phyloP scores from a whole-genome alignment of 2,113 vertebrate species.

The Oncorhynchus clarkii region DNA sequence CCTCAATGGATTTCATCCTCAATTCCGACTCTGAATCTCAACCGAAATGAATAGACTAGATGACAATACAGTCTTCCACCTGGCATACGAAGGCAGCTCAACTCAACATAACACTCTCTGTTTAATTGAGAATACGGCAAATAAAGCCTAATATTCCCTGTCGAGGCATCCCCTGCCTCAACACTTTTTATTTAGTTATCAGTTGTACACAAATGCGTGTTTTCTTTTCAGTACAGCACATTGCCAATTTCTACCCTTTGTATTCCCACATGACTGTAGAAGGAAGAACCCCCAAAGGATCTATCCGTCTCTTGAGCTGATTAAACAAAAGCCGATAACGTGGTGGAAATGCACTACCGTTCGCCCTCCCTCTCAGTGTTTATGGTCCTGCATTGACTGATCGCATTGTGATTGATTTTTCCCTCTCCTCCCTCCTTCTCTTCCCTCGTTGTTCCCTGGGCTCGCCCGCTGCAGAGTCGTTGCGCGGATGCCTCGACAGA shows the following conservation, averaged over 20 bases:
- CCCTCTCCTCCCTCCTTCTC: not conserved
- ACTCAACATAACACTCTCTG: no score
- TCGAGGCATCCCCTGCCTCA: no score
- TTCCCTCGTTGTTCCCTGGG: not conserved
- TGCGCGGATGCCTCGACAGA: not conserved
- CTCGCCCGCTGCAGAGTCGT: not conserved
- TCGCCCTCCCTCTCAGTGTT: not conserved
- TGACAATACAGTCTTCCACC: no score
- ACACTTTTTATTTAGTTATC: no score
- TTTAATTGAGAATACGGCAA: no score
- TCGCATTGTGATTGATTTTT: constrained; percentile 14
- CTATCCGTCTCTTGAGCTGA: not conserved
- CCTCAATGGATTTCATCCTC: no score
- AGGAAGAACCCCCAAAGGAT: not conserved
- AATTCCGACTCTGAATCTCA: no score
- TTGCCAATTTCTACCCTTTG: not conserved
- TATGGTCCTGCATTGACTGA: constrained; percentile 8
- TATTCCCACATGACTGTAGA: not conserved
- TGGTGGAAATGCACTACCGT: constrained; percentile 5
- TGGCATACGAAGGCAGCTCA: no score
- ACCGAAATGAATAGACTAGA: no score
- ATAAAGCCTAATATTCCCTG: not conserved
- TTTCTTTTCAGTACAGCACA: not conserved
- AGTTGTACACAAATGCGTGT: not conserved
- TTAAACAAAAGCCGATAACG: constrained; percentile 6